These are phyloP conservation scores for Danionella cerebrum DNA, from an alignment of 2,113 vertebrate genomes.

Conservation along the genomic window DNA sequence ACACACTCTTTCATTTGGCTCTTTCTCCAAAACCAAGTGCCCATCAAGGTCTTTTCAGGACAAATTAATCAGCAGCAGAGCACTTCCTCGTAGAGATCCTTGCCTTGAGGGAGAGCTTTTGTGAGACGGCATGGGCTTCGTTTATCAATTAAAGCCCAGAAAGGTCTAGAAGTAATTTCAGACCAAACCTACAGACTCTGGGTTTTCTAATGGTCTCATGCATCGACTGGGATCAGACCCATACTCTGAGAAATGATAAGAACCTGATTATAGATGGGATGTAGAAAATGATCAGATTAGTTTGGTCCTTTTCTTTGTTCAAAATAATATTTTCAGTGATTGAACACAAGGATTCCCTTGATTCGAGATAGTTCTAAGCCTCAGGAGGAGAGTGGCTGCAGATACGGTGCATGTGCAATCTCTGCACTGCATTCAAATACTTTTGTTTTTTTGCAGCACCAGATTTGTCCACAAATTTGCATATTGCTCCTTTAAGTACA, in stretches of 20 bases:
- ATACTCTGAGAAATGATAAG: background rate
- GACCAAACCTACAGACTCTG: conserved; percentile 12
- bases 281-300: no score
- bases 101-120: conserved; percentile 16
- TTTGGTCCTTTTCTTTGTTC: no score
- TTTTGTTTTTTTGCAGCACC: no score
- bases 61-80: conserved; percentile 32
- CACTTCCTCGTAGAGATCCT: background rate
- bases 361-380: no score
- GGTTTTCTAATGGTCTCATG: conserved; percentile 10
- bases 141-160: conserved; percentile 31
- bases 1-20: conserved; percentile 21
- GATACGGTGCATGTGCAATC: no score
- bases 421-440: no score
- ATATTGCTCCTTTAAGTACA: no score
- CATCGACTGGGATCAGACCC: conserved; percentile 5
- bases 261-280: background rate
- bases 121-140: background rate
- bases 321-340: no score
- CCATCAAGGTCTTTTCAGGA: conserved; percentile 31
- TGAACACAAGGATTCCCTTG: no score
- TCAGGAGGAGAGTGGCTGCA: no score
- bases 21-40: conserved; percentile 1
- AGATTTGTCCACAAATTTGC: no score
- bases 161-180: conserved; percentile 10